A percentile compares a stretch with the other conserved stretches of the same genome.
phyloP scores from a whole-genome alignment of 2,113 vertebrate species.

The Panthera uncia region DNA sequence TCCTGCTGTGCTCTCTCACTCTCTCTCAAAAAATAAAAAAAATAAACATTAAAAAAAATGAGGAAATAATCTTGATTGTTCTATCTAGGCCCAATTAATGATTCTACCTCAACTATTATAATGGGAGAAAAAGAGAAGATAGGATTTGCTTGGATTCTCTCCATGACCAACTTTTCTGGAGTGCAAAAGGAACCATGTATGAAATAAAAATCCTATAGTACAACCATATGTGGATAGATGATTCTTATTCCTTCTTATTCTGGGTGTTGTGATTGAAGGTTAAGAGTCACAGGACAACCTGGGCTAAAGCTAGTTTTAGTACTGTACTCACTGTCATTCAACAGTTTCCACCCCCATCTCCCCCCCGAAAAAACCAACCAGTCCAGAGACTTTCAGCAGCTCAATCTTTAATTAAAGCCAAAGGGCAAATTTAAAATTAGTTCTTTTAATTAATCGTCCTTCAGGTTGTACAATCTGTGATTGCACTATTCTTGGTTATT shows the following conservation, averaged over 20 bases:
- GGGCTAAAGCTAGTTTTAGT: background rate
- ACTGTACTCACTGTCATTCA: background rate
- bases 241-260: background rate
- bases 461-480: constrained; percentile 13
- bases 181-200: constrained; percentile 39
- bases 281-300: background rate
- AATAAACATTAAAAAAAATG: background rate
- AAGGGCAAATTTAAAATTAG: constrained; percentile 57
- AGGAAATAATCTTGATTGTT: constrained; percentile 24
- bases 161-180: background rate
- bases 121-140: constrained; percentile 40
- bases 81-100: constrained; percentile 28
- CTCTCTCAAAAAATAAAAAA: too few relatives aligned
- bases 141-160: constrained; percentile 35
- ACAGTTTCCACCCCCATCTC: background rate
- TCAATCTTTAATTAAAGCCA: constrained; percentile 67
- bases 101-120: background rate
- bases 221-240: background rate
- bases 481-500: constrained; percentile 46
- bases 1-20: too few relatives aligned
- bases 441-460: constrained; percentile 61
- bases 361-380: too few relatives aligned
- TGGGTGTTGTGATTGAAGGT: background rate
- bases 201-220: background rate
- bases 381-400: constrained; percentile 41